A percentile compares a stretch with the other conserved stretches of the same genome.
phyloP scores from a whole-genome alignment of 2,888 invertebrate species.

The Lasius fuliginosus region DNA sequence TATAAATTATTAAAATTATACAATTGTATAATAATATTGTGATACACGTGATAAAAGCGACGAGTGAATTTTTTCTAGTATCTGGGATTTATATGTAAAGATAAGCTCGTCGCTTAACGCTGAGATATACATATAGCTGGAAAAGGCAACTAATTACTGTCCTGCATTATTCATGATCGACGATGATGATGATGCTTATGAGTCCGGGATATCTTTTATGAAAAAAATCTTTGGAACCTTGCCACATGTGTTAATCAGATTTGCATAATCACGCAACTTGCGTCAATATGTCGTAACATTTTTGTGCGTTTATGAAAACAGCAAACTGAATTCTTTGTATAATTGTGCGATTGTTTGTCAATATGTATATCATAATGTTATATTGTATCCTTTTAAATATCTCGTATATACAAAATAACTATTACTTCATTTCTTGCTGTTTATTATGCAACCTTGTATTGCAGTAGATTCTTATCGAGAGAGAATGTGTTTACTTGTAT shows the following conservation, averaged over 20 bases:
- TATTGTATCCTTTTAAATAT: neutral
- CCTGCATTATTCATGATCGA: conserved; percentile 11
- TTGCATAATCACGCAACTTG: conserved; percentile 20
- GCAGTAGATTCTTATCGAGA: neutral
- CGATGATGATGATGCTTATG: neutral
- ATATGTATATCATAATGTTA: neutral
- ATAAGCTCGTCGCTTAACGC: neutral
- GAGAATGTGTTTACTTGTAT: neutral
- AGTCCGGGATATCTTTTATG: neutral
- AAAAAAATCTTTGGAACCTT: conserved; percentile 1
- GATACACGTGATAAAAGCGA: neutral
- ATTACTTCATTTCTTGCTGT: neutral
- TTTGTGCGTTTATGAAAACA: neutral
- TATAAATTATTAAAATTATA: neutral
- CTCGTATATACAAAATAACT: neutral
- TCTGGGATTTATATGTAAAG: neutral
- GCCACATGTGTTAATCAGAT: conserved; percentile 34
- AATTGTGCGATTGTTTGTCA: neutral
- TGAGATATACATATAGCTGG: neutral
- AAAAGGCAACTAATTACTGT: neutral
- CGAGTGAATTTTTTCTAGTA: neutral
- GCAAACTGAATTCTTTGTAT: conserved; percentile 15
- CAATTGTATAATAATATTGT: neutral
- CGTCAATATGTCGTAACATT: neutral
- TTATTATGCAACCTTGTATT: neutral